Conservation (phyloP, 2,888 invertebrate genomes). For the Xanthorhoe designata region DNA sequence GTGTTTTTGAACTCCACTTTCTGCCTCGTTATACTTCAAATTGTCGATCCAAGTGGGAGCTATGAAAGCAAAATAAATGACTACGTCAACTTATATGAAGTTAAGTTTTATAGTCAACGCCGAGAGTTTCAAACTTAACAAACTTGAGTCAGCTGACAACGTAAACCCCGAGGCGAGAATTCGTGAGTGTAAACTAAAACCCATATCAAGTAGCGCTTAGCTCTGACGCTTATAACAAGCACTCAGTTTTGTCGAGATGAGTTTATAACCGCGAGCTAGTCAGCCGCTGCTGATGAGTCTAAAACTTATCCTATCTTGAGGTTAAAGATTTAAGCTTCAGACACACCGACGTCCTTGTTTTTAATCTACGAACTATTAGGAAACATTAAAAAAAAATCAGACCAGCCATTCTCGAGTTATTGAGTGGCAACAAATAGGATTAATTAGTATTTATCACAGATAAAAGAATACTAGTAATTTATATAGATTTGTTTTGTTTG, state of each 20-base stretch:
- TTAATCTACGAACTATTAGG: too few species aligned
- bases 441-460: too few species aligned
- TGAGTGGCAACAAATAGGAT: too few species aligned
- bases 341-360: background rate
- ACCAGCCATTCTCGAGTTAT: too few species aligned
- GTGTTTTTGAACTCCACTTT: background rate
- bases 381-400: too few species aligned
- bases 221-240: background rate
- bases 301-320: slow-evolving; percentile 19
- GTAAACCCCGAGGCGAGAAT: background rate
- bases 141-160: background rate
- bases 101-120: background rate
- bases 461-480: too few species aligned
- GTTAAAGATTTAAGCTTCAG: slow-evolving; percentile 2
- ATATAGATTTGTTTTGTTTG: too few species aligned
- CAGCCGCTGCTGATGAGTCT: slow-evolving; percentile 6
- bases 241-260: slow-evolving; percentile 5
- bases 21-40: background rate
- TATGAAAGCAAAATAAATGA: background rate
- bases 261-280: slow-evolving; percentile 11
- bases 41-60: background rate
- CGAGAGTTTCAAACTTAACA: background rate
- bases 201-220: background rate
- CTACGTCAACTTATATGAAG: background rate
- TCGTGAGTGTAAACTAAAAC: background rate